Percentiles rank a stretch among this genome's conserved stretches.
phyloP scores from a whole-genome alignment of 2,888 invertebrate species.

The Entomobrya multifasciata region DNA sequence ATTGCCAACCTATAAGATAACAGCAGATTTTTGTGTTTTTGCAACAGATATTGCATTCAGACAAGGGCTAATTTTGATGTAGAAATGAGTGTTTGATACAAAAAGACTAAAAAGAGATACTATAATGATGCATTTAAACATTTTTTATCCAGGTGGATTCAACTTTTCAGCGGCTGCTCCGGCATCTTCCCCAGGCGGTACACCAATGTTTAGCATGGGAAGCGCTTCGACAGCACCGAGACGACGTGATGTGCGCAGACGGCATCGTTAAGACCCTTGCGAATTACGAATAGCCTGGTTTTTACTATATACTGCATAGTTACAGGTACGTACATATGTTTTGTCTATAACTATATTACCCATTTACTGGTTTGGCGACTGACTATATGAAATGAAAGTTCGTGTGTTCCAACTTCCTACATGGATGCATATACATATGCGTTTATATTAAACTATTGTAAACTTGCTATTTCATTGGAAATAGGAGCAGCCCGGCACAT shows the following conservation, averaged over 20 bases:
- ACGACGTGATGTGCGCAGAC: slow-evolving; percentile 57
- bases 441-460: neutral
- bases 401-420: too few relatives aligned
- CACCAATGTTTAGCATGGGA: slow-evolving; percentile 67
- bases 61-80: too few relatives aligned
- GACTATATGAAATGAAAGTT: neutral
- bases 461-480: slow-evolving; percentile 28
- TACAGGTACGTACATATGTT: slow-evolving; percentile 15
- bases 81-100: too few relatives aligned
- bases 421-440: neutral
- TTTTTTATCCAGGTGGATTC: slow-evolving; percentile 58
- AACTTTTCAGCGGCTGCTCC: slow-evolving; percentile 58
- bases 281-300: neutral
- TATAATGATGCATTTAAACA: neutral
- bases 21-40: too few relatives aligned
- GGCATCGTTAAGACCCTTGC: slow-evolving; percentile 5
- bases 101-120: too few relatives aligned
- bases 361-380: slow-evolving; percentile 27
- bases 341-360: slow-evolving; percentile 51
- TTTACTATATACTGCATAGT: slow-evolving; percentile 39
- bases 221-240: slow-evolving; percentile 48
- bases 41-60: too few relatives aligned
- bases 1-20: too few relatives aligned
- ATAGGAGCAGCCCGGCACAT: neutral
- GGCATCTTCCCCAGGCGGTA: slow-evolving; percentile 22